A percentile compares a stretch with the other conserved stretches of the same genome.
Evolutionary conservation across 2,113 vertebrate genomes (phyloP).

Genomic region (Octodon degus): DNA sequence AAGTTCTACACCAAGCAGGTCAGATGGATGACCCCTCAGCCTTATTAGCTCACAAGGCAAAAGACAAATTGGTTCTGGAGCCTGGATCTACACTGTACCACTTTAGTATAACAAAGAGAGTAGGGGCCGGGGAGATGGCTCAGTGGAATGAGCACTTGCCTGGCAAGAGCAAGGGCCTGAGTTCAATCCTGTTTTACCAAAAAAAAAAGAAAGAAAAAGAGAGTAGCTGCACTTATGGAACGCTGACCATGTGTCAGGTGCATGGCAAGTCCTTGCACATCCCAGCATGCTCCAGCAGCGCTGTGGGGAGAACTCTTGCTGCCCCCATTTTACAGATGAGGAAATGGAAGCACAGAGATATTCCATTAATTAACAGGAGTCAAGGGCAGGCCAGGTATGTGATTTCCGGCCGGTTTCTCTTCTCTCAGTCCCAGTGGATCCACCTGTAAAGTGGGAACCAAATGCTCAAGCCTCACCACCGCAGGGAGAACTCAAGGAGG

Average conservation of each 20-base stretch:
- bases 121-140: too few species aligned
- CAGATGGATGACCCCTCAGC: background rate
- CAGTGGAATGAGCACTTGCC: too few species aligned
- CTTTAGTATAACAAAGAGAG: background rate
- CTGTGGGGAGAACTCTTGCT: accelerated
- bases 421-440: background rate
- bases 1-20: background rate
- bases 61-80: background rate
- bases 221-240: accelerated
- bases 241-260: background rate
- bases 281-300: background rate
- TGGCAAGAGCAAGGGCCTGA: too few species aligned
- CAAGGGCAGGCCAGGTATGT: background rate
- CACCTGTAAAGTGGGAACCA: background rate
- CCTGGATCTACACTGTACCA: background rate
- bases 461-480: background rate
- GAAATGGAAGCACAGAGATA: background rate
- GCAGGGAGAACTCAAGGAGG: background rate
- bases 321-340: background rate
- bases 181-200: too few species aligned
- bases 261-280: too few species aligned
- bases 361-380: background rate
- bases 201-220: too few species aligned
- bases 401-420: background rate
- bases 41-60: background rate